These are phyloP conservation scores for Styela clava DNA, from an alignment of 23 tunicate species.

Conservation along the genomic window DNA sequence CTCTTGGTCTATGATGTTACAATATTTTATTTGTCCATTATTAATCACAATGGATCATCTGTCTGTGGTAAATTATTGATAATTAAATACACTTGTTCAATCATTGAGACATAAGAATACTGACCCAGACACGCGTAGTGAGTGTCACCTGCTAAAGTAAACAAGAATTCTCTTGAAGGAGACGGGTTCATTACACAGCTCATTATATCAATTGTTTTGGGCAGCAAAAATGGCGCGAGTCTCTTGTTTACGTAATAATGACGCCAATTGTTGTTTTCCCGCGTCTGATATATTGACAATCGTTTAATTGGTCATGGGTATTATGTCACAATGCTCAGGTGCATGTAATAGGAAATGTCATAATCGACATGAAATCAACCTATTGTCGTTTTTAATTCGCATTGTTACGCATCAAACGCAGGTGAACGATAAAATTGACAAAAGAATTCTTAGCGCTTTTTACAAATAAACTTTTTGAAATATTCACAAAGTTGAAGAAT, in stretches of 20 bases:
- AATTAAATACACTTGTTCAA: no score
- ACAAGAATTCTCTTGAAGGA: background rate
- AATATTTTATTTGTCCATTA: no score
- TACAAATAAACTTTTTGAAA: no score
- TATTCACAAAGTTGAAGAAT: no score
- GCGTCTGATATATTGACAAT: background rate
- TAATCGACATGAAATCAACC: background rate
- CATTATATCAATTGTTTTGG: background rate
- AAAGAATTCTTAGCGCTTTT: no score
- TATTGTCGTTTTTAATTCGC: background rate
- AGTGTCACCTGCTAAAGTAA: no score
- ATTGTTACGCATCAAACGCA: background rate
- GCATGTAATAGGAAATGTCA: background rate
- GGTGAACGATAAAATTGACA: background rate
- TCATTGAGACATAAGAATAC: no score
- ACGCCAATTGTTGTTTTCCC: background rate
- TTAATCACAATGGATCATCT: no score
- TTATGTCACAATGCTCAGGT: background rate
- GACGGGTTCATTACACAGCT: background rate
- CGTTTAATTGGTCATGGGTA: background rate
- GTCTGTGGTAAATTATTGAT: no score
- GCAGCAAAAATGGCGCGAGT: slow-evolving; percentile 5
- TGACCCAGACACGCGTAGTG: no score
- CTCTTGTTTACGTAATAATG: slow-evolving; percentile 9
- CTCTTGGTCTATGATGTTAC: no score